phyloP scores from a whole-genome alignment of 2,888 invertebrate species.

The Standfussiana lucernea region DNA sequence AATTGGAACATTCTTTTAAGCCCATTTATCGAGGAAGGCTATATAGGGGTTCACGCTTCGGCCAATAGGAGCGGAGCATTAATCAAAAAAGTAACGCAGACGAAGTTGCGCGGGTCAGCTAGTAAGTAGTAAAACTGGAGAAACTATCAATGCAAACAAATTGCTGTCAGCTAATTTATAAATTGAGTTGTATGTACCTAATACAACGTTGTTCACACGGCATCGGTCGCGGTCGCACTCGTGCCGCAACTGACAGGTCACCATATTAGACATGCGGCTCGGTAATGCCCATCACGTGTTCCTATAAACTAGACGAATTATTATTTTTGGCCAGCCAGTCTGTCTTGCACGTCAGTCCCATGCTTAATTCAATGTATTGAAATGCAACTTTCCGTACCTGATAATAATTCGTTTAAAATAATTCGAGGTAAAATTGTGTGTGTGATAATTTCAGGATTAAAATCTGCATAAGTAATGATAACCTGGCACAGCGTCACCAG shows the following conservation, averaged over 20 bases:
- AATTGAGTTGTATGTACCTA: background rate
- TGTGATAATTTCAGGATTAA: background rate
- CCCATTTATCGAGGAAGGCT: too few species aligned
- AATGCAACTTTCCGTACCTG: background rate
- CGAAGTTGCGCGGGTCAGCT: too few species aligned
- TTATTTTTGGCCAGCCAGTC: background rate
- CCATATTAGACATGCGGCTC: background rate
- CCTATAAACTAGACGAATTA: background rate
- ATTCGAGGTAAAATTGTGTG: background rate
- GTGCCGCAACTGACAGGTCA: too few species aligned
- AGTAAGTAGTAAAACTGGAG: too few species aligned
- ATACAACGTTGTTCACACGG: background rate
- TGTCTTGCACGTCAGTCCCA: background rate
- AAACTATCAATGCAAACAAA: background rate
- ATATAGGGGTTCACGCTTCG: too few species aligned
- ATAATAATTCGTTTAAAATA: background rate
- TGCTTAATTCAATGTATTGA: background rate
- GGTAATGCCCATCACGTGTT: background rate
- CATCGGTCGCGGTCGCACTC: background rate
- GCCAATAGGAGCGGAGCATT: too few species aligned
- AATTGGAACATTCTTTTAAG: too few species aligned
- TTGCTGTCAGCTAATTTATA: background rate
- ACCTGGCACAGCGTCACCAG: too few species aligned
- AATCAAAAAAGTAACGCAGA: too few species aligned
- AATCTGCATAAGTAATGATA: background rate